phyloP scores from a whole-genome alignment of 23 tunicate genomes.

The Aplidium turbinatum region DNA sequence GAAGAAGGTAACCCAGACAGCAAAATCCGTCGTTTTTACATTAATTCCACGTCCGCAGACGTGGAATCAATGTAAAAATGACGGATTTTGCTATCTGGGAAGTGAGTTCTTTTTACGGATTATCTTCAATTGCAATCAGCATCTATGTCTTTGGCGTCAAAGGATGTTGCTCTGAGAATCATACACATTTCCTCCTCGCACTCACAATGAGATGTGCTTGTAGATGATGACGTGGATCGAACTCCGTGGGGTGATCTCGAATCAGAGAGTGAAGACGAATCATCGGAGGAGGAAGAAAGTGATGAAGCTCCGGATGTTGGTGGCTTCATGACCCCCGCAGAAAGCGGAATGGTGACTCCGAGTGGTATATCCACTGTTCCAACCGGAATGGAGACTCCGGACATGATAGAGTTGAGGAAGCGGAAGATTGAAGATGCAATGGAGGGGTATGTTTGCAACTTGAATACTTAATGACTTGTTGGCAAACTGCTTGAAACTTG shows the following conservation, averaged over 20 bases:
- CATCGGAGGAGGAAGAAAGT: conserved; percentile 76
- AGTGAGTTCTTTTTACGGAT: too few relatives aligned
- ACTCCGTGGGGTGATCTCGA: conserved; percentile 96
- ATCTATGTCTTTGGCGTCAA: too few relatives aligned
- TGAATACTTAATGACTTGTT: too few relatives aligned
- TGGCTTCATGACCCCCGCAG: conserved; percentile 93
- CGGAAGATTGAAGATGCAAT: conserved; percentile 83
- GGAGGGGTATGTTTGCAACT: too few relatives aligned
- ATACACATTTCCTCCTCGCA: too few relatives aligned
- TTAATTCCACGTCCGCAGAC: too few relatives aligned
- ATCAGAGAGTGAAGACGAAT: conserved; percentile 86
- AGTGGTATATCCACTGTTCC: conserved; percentile 97
- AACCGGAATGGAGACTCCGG: conserved; percentile 96
- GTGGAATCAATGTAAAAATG: too few relatives aligned
- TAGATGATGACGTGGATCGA: conserved; percentile 74
- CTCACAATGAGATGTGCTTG: neutral
- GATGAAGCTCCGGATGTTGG: conserved; percentile 79
- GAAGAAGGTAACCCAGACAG: conserved; percentile 54
- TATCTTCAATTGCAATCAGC: too few relatives aligned
- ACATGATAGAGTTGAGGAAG: conserved; percentile 89
- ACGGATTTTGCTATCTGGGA: too few relatives aligned
- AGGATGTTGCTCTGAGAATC: too few relatives aligned
- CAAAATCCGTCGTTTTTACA: too few relatives aligned
- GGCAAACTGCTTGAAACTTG: too few relatives aligned
- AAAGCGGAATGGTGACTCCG: conserved; percentile 96